Evolutionary conservation across 2,797 vertebrate species (phyloP).

Genomic region (Lagodon rhomboides): DNA sequence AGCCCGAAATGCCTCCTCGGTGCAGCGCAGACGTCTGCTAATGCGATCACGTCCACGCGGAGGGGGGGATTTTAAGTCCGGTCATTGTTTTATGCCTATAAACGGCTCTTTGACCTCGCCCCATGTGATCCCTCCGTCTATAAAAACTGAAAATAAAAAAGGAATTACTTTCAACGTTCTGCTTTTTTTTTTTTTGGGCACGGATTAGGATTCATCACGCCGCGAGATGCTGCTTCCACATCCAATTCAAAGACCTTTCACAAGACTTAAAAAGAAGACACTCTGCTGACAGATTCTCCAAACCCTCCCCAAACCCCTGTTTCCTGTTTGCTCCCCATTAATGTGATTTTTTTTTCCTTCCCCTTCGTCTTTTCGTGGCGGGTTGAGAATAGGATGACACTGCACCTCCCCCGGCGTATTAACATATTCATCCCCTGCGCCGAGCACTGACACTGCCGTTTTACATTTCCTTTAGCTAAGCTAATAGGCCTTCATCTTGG

Average conservation of each 20-base stretch:
- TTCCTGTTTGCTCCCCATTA: conserved; percentile 25
- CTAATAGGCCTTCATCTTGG: conserved; percentile 72
- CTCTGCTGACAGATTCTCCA: conserved; percentile 23
- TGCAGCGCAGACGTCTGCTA: conserved; percentile 30
- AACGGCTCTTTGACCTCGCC: conserved; percentile 14
- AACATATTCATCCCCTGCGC: conserved; percentile 60
- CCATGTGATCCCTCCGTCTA: not conserved
- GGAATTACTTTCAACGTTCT: conserved; percentile 37
- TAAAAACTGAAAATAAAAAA: conserved; percentile 22
- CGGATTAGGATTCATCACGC: conserved; percentile 37
- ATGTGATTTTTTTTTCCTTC: conserved; percentile 20
- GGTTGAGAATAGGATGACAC: conserved; percentile 46
- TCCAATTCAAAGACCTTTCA: conserved; percentile 25
- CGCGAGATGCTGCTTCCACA: conserved; percentile 7
- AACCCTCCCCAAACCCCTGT: conserved; percentile 15
- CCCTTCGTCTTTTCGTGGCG: conserved; percentile 19
- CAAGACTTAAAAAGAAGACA: conserved; percentile 10
- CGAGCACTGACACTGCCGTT: conserved; percentile 59
- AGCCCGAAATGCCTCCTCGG: conserved; percentile 31
- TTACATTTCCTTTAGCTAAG: conserved; percentile 64
- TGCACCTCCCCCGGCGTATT: conserved; percentile 42
- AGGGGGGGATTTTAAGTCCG: conserved; percentile 17
- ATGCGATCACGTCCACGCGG: conserved; percentile 24
- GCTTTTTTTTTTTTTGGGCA: conserved; percentile 7
- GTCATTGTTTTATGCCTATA: conserved; percentile 25